Evolutionary conservation across 2,888 invertebrate genomes (phyloP).

Genomic region (Hololepta plana): DNA sequence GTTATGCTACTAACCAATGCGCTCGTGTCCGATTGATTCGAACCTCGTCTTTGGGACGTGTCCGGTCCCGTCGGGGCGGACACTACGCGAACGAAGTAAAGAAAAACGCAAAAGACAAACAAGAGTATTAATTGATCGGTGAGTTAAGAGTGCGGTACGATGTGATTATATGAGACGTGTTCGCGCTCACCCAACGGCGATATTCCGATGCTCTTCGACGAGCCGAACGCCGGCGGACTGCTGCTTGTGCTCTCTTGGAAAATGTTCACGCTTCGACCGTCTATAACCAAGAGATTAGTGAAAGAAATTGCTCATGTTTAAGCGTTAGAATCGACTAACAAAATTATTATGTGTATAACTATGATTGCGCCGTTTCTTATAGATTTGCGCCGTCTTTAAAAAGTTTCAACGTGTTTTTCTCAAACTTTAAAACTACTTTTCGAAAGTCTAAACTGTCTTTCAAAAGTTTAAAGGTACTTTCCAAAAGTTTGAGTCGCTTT

Average conservation of each 20-base stretch:
- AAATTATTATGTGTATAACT: too few relatives aligned
- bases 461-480: too few relatives aligned
- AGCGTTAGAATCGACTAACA: too few relatives aligned
- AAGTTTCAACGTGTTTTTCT: too few relatives aligned
- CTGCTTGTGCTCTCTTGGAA: conserved; percentile 31
- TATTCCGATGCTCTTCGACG: conserved; percentile 34
- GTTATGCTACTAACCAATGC: conserved; percentile 41
- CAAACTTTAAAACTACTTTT: too few relatives aligned
- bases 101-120: conserved; percentile 5
- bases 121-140: conserved; percentile 5
- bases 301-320: neutral
- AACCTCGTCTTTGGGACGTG: conserved; percentile 24
- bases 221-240: conserved; percentile 34
- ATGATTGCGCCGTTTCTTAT: too few relatives aligned
- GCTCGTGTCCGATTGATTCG: conserved; percentile 41
- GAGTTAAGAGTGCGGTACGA: neutral
- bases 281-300: conserved; percentile 1
- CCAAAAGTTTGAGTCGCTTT: too few relatives aligned
- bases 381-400: too few relatives aligned
- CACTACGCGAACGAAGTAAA: conserved; percentile 1
- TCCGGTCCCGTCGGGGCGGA: too few relatives aligned
- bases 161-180: too few relatives aligned
- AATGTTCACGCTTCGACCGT: conserved; percentile 7
- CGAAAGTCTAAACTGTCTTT: too few relatives aligned
- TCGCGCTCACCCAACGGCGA: conserved; percentile 40